Base-by-base conservation (phyloP, 1,140 invertebrate genomes). In the Drosophila pruinosa region DNA sequence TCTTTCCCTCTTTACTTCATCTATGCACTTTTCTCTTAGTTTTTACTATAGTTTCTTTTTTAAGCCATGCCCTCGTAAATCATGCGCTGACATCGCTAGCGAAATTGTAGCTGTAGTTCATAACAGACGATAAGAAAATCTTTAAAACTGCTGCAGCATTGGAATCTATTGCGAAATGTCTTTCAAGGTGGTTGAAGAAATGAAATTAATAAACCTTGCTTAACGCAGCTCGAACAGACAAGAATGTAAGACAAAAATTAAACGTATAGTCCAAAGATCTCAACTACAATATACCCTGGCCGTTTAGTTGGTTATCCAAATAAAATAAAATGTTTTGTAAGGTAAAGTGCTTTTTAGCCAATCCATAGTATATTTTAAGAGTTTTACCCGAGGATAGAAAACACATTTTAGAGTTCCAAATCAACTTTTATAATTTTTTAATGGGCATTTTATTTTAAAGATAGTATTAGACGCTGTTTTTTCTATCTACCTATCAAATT, bases 21-120 rank as follows among this genome's bases (percentile, higher is more conserved):
- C 15, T 24, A 36, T 7, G n/a, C 57, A 54, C 48, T 21, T 28
- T 53, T 24, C 7, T 6, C 21, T 45, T 39, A 36, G 74, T 72
- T 77, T 85, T 78, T 78, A 58, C 63, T 67, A 85, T 77, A 78
- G 85, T 89, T 85, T 89, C 85, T 78, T 89, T 89, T 89, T 77
- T 75, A 75, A 72, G 65, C 69, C 70, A 81, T 62, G 71, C 68
- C 58, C 68, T 82, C 83, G 85, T 89, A 89, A 89, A 89, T 89
- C 85, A 89, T 89, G 74, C 73, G 76, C 73, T 83, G 80, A 89
- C 80, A 89, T 80, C 70, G 75, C 77, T 74, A 53, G 71, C 78
- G 75, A 80, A 85, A 80, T 85, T 85, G 72, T 77, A 75, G 77
- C 77, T 77, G 69, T 70, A 85, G 76, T 85, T 85, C 73, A 85